Conservation (phyloP, 2,888 invertebrate species). For the Griposia aprilina region DNA sequence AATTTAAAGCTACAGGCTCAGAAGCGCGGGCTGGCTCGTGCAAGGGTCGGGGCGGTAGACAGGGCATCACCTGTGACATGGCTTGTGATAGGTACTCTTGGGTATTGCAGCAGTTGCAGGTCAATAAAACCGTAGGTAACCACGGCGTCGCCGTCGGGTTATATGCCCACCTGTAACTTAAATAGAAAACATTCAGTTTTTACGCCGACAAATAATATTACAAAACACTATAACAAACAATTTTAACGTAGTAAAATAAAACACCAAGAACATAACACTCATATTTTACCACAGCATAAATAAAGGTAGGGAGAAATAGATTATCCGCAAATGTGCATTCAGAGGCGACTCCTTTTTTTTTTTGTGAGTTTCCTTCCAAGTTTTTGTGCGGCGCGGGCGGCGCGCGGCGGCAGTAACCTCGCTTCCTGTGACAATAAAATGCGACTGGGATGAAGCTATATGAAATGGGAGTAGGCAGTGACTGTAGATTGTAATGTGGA, state of each 20-base stretch:
- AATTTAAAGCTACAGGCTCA: no score
- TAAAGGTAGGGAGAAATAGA: conserved; percentile 43
- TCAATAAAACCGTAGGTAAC: not conserved
- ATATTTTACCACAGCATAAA: conserved; percentile 25
- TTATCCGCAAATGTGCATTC: conserved; percentile 54
- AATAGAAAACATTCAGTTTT: not conserved
- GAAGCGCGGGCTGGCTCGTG: no score
- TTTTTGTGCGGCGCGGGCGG: conserved; percentile 33
- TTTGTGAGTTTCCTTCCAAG: conserved; percentile 46
- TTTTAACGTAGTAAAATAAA: not conserved
- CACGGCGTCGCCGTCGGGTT: no score
- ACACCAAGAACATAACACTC: not conserved
- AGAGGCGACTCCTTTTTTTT: conserved; percentile 39
- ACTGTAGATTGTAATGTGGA: not conserved
- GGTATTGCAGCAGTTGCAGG: not conserved
- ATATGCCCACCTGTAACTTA: no score
- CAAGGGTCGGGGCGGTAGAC: no score
- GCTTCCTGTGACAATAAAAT: conserved; percentile 51
- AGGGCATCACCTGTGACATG: no score
- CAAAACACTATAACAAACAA: not conserved
- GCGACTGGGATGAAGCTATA: conserved; percentile 14
- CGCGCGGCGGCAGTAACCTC: conserved; percentile 22
- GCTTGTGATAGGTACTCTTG: no score
- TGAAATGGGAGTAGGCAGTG: conserved; percentile 5
- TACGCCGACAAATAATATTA: not conserved